Evolutionary conservation across 2,797 vertebrate genomes (phyloP).

Genomic region (Microcaecilia unicolor): DNA sequence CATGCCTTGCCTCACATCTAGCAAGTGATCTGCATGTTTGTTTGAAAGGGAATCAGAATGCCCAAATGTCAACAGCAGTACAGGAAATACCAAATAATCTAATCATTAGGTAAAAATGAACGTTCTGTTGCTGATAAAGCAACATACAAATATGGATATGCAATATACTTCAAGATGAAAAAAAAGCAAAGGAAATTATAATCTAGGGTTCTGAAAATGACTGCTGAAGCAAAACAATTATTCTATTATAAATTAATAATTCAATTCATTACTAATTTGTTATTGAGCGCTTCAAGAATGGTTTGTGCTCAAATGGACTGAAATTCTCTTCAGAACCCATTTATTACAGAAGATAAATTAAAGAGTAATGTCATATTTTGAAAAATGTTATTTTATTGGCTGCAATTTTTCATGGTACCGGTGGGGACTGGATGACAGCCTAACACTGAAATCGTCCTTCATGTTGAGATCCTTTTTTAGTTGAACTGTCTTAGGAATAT

Average conservation of each 20-base stretch:
- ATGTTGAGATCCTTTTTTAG: constrained; percentile 82
- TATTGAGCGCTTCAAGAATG: constrained; percentile 82
- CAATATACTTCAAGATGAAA: constrained; percentile 28
- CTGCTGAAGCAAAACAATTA: constrained; percentile 75
- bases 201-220: constrained; percentile 46
- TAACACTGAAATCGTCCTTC: constrained; percentile 90
- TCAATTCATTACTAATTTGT: constrained; percentile 81
- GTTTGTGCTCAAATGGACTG: constrained; percentile 78
- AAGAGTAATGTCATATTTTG: constrained; percentile 85
- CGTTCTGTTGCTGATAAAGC: too few relatives aligned
- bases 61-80: too few relatives aligned
- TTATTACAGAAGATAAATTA: constrained; percentile 85
- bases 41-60: too few relatives aligned
- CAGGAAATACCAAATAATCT: too few relatives aligned
- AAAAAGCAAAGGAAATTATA: constrained; percentile 33
- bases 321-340: constrained; percentile 81
- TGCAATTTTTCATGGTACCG: constrained; percentile 89
- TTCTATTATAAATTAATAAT: constrained; percentile 88
- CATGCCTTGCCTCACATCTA: too few relatives aligned
- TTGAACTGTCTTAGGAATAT: constrained; percentile 78
- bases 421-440: constrained; percentile 81
- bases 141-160: too few relatives aligned
- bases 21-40: neutral
- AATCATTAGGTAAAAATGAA: too few relatives aligned
- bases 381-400: constrained; percentile 96